Percentiles rank a stretch among this genome's conserved stretches.
Evolutionary conservation across 2,113 vertebrate genomes (phyloP).

Genomic region (Sorex araneus): DNA sequence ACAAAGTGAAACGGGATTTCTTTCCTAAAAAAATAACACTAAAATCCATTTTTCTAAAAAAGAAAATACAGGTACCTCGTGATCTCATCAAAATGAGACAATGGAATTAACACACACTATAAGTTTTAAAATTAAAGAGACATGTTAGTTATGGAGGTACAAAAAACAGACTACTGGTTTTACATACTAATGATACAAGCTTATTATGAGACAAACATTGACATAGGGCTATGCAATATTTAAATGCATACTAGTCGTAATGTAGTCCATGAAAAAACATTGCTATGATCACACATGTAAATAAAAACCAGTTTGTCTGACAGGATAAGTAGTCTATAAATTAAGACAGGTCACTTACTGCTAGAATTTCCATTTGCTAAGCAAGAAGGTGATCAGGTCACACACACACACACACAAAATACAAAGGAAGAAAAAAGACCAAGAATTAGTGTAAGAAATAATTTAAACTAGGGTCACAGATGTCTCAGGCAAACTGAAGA

Average conservation of each 20-base stretch:
- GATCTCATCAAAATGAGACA: conserved; percentile 74
- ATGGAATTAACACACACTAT: conserved; percentile 73
- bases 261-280: conserved; percentile 83
- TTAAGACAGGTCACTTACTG: conserved; percentile 99
- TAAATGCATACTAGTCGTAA: conserved; percentile 83
- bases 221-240: conserved; percentile 82
- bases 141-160: conserved; percentile 72
- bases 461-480: conserved; percentile 90
- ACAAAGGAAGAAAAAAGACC: conserved; percentile 94
- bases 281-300: conserved; percentile 86
- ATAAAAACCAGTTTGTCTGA: conserved; percentile 89
- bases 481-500: conserved; percentile 87
- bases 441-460: conserved; percentile 96
- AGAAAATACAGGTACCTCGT: background rate
- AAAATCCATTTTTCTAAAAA: conserved; percentile 75
- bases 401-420: conserved; percentile 88
- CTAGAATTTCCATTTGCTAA: conserved; percentile 99
- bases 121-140: conserved; percentile 49
- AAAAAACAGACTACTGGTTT: conserved; percentile 79
- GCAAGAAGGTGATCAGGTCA: conserved; percentile 99
- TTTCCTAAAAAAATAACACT: conserved; percentile 66
- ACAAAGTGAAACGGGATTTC: conserved; percentile 60
- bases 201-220: conserved; percentile 75
- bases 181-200: conserved; percentile 71
- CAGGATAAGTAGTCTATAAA: conserved; percentile 92